phyloP scores from a whole-genome alignment of 2,888 invertebrate genomes.

The Coelogynopora nodosa region DNA sequence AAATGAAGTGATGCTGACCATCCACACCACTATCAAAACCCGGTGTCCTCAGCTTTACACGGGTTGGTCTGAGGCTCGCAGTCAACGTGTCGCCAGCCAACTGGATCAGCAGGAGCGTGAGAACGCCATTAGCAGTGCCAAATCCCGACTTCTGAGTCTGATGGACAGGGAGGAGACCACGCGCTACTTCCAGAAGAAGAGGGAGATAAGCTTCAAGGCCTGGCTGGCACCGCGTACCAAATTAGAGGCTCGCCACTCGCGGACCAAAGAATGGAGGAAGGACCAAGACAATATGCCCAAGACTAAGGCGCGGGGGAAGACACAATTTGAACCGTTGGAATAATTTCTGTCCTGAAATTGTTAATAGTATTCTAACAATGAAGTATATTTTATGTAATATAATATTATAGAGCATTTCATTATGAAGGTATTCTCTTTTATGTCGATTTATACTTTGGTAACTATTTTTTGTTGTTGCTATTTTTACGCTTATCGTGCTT shows the following conservation, averaged over 20 bases:
- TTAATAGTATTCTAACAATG: not conserved
- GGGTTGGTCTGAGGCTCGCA: not conserved
- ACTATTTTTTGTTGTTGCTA: no score
- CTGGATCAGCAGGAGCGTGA: not conserved
- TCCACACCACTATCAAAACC: no score
- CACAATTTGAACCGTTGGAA: not conserved
- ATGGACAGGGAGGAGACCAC: not conserved
- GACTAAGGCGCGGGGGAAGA: not conserved
- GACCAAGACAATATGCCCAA: not conserved
- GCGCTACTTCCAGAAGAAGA: not conserved
- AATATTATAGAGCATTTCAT: no score
- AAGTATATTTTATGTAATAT: no score
- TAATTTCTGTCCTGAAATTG: not conserved
- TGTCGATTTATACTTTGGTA: no score
- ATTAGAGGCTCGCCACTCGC: not conserved
- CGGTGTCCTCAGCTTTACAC: no score
- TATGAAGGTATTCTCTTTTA: no score
- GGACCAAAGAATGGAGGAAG: not conserved
- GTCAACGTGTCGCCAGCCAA: not conserved
- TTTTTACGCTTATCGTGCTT: no score
- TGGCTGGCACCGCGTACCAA: slow-evolving; percentile 27
- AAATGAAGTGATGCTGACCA: no score
- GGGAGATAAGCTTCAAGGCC: not conserved
- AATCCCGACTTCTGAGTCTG: not conserved
- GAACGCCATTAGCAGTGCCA: not conserved